Percentiles rank a stretch among this genome's conserved stretches.
phyloP scores from a whole-genome alignment of 2,113 vertebrate species.

The Beaufortia kweichowensis region DNA sequence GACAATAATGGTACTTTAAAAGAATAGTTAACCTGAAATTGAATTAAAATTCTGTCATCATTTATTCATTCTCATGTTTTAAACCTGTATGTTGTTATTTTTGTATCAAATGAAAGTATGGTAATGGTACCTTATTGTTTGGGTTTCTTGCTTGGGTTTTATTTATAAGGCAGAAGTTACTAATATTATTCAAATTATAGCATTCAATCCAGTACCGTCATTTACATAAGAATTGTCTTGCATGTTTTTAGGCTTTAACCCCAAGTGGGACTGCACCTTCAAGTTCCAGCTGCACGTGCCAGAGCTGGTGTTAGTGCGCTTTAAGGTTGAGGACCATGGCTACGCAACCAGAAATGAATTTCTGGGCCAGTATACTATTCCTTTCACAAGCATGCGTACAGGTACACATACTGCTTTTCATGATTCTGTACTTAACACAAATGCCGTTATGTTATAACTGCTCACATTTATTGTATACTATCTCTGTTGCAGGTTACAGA shows the following conservation, averaged over 20 bases:
- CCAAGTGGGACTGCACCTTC: conserved; percentile 82
- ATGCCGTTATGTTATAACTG: not conserved
- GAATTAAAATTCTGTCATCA: no score
- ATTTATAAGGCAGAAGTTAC: no score
- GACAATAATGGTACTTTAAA: conserved; percentile 87
- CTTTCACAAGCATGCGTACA: conserved; percentile 82
- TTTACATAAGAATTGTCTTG: no score
- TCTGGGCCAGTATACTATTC: conserved; percentile 88
- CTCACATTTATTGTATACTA: not conserved
- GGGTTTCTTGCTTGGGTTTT: no score
- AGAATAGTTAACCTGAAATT: no score
- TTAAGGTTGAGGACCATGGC: conserved; percentile 91
- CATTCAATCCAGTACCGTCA: no score
- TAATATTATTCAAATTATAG: no score
- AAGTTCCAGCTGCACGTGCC: conserved; percentile 82
- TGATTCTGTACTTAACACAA: not conserved
- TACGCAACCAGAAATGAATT: conserved; percentile 88
- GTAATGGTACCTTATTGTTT: no score
- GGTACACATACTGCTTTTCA: conserved; percentile 68
- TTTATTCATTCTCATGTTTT: not conserved
- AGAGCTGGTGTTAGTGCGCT: conserved; percentile 87
- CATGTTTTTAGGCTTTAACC: conserved; percentile 96
- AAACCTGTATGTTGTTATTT: no score
- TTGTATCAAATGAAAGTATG: no score
- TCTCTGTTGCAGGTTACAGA: conserved; percentile 81